These are phyloP conservation scores for Oscheius sp. DNA, from an alignment of 2,888 invertebrate genomes.

Conservation along the genomic window DNA sequence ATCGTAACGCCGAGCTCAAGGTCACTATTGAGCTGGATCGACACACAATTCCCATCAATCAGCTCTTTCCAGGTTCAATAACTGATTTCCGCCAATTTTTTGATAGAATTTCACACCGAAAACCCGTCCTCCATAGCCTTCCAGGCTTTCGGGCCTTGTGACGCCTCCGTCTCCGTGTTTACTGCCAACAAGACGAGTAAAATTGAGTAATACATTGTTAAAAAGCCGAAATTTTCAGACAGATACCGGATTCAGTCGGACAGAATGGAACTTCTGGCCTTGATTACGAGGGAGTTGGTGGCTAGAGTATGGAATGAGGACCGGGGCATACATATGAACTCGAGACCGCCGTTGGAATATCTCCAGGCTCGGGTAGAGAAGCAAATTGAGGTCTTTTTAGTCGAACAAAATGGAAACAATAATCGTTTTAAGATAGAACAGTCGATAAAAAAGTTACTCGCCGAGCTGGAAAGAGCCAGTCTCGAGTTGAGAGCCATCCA, in stretches of 20 bases:
- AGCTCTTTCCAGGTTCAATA: slow-evolving; percentile 31
- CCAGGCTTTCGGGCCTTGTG: slow-evolving; percentile 24
- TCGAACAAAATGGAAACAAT: not conserved
- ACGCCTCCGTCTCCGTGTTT: slow-evolving; percentile 29
- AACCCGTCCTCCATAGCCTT: slow-evolving; percentile 37
- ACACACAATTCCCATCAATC: slow-evolving; percentile 17
- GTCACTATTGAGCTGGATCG: slow-evolving; percentile 30
- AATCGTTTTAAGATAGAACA: slow-evolving; percentile 18
- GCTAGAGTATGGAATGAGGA: slow-evolving; percentile 31
- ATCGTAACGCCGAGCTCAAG: slow-evolving; percentile 30
- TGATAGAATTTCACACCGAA: slow-evolving; percentile 34
- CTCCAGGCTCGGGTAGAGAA: slow-evolving; percentile 39
- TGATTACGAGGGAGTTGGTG: slow-evolving; percentile 38
- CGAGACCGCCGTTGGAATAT: slow-evolving; percentile 43
- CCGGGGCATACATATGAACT: slow-evolving; percentile 38
- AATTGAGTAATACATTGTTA: not conserved
- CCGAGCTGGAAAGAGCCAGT: slow-evolving; percentile 17
- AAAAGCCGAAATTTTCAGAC: slow-evolving; percentile 40
- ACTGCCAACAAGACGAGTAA: slow-evolving; percentile 37
- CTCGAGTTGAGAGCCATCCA: slow-evolving; percentile 29
- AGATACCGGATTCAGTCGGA: slow-evolving; percentile 60
- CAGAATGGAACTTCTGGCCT: slow-evolving; percentile 38
- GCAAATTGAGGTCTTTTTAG: slow-evolving; percentile 40
- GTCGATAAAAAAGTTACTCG: not conserved
- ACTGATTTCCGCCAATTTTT: not conserved